Evolutionary conservation across 2,113 vertebrate genomes (phyloP).

Genomic region (Ptychochromis oligacanthus): DNA sequence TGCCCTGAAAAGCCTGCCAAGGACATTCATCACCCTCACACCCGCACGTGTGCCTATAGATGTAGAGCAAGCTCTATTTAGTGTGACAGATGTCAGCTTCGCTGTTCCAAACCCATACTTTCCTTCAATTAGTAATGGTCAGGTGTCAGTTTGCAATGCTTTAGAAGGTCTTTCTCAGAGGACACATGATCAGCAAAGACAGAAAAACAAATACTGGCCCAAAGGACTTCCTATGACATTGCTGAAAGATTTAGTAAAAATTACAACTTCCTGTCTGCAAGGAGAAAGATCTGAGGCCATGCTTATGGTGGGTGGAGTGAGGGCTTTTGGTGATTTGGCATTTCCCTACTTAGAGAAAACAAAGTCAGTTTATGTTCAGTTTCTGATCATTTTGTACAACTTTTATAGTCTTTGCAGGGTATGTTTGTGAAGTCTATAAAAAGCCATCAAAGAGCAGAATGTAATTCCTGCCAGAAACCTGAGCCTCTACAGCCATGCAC

Average conservation of each 20-base stretch:
- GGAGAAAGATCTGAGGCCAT: background rate
- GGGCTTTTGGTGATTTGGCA: background rate
- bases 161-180: conserved; percentile 53
- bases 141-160: conserved; percentile 79
- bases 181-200: conserved; percentile 67
- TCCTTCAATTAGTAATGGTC: conserved; percentile 85
- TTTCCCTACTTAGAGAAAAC: background rate
- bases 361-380: background rate
- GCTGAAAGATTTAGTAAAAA: conserved; percentile 62
- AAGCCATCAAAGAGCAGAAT: conserved; percentile 32
- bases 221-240: conserved; percentile 54
- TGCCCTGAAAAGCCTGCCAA: conserved; percentile 28
- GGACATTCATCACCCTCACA: conserved; percentile 52
- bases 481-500: conserved; percentile 45
- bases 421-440: background rate
- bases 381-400: background rate
- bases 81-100: conserved; percentile 67
- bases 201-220: conserved; percentile 39
- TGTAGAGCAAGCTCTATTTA: conserved; percentile 65
- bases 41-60: conserved; percentile 46
- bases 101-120: conserved; percentile 62
- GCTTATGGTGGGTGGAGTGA: background rate
- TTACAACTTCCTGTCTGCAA: conserved; percentile 48
- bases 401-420: background rate
- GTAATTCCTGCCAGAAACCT: conserved; percentile 49